Conservation (phyloP, 2,113 vertebrate genomes). For the Pelusios castaneus region DNA sequence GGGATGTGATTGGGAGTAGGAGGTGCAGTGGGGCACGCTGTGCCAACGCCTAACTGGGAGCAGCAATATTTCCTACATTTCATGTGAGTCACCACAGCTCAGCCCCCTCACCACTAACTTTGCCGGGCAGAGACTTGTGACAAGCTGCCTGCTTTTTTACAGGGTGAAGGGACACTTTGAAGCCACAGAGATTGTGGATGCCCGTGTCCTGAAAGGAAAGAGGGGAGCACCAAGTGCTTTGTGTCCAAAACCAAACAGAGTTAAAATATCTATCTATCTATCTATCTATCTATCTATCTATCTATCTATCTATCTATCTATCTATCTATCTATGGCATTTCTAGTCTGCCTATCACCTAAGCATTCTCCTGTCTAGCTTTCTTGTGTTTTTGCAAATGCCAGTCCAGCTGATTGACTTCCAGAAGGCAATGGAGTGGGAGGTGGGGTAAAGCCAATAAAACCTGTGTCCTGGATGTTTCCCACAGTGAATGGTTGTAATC, state of each 20-base stretch:
- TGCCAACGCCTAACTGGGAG: neutral
- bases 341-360: neutral
- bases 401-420: neutral
- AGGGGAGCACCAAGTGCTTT: neutral
- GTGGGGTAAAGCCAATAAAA: neutral
- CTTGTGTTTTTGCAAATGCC: neutral
- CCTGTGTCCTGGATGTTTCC: neutral
- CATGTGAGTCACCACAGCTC: neutral
- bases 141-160: neutral
- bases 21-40: rapidly evolving
- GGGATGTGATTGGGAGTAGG: neutral
- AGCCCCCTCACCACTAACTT: neutral
- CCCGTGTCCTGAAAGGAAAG: neutral
- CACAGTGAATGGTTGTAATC: neutral
- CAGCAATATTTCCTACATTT: neutral
- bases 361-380: neutral
- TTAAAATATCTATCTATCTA: too few relatives aligned
- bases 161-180: neutral
- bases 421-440: neutral
- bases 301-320: neutral
- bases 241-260: neutral
- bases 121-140: neutral
- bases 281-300: neutral
- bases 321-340: neutral
- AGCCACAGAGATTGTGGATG: neutral